These are phyloP conservation scores for Bergia puertoricense DNA, from an alignment of 92 coral and sea anemone species.

Conservation along the genomic window DNA sequence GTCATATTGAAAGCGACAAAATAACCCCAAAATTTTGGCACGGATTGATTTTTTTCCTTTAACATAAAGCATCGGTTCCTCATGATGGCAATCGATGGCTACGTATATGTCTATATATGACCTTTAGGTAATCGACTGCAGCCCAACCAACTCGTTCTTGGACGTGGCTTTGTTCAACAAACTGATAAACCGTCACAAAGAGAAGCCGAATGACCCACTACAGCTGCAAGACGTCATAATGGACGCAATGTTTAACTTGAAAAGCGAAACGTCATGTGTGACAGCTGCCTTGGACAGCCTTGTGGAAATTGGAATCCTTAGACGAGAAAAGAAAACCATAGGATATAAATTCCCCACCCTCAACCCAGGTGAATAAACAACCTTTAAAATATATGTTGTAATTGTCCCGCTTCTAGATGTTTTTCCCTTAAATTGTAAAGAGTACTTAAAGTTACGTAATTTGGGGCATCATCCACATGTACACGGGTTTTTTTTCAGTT, in stretches of 20 bases:
- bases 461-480: too few species aligned
- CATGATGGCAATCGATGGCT: too few species aligned
- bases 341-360: conserved; percentile 6
- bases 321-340: background rate
- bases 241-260: background rate
- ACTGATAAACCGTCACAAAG: background rate
- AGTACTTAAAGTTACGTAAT: too few species aligned
- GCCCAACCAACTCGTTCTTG: conserved; percentile 7
- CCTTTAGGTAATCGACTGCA: background rate
- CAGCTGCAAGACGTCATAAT: conserved; percentile 7
- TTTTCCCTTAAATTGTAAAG: background rate
- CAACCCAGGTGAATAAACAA: background rate
- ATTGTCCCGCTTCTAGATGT: background rate
- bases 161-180: conserved; percentile 1
- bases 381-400: background rate
- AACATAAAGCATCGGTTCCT: too few species aligned
- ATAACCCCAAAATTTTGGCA: too few species aligned
- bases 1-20: too few species aligned
- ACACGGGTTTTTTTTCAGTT: too few species aligned
- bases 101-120: background rate
- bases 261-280: background rate
- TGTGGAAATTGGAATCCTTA: background rate
- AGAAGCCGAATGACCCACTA: background rate
- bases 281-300: background rate
- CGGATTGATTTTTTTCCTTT: too few species aligned